A percentile compares a stretch with the other conserved stretches of the same genome.
Evolutionary conservation across 2,113 vertebrate species (phyloP).

Genomic region (Podocnemis expansa): DNA sequence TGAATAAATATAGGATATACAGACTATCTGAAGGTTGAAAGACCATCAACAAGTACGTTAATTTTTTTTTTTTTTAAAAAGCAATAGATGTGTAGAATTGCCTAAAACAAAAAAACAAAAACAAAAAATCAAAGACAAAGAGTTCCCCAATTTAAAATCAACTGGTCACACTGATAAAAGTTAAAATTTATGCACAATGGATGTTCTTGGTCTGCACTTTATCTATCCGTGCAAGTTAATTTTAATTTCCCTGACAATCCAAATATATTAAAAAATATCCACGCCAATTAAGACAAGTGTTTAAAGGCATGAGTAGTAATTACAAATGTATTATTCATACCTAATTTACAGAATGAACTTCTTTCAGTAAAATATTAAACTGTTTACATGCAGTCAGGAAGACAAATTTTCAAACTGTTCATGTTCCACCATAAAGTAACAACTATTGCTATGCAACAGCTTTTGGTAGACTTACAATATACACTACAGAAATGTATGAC

Average conservation of each 20-base stretch:
- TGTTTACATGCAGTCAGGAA: constrained; percentile 81
- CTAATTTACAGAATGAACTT: constrained; percentile 85
- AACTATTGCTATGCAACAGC: constrained; percentile 69
- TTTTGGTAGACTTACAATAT: constrained; percentile 69
- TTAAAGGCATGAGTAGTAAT: constrained; percentile 83
- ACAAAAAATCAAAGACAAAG: background rate
- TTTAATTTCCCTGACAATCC: constrained; percentile 76
- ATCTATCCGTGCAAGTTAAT: constrained; percentile 62
- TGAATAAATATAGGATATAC: constrained; percentile 37
- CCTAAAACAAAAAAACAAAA: constrained; percentile 4
- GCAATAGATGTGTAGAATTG: constrained; percentile 4
- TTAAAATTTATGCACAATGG: background rate
- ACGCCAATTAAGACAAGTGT: constrained; percentile 84
- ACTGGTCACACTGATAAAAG: background rate
- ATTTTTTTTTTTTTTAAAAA: no score
- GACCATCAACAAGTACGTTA: constrained; percentile 24
- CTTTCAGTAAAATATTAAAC: constrained; percentile 86
- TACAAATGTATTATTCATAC: constrained; percentile 86
- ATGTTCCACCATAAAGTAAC: constrained; percentile 61
- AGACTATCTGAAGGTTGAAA: background rate
- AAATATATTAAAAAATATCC: constrained; percentile 76
- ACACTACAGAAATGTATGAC: constrained; percentile 82
- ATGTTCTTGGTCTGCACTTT: background rate
- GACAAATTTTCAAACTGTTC: constrained; percentile 72
- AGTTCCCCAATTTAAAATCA: background rate